Percentiles rank a stretch among this genome's conserved stretches.
These are phyloP conservation scores for Altica lythri DNA, from an alignment of 2,888 invertebrate species.

Conservation along the genomic window DNA sequence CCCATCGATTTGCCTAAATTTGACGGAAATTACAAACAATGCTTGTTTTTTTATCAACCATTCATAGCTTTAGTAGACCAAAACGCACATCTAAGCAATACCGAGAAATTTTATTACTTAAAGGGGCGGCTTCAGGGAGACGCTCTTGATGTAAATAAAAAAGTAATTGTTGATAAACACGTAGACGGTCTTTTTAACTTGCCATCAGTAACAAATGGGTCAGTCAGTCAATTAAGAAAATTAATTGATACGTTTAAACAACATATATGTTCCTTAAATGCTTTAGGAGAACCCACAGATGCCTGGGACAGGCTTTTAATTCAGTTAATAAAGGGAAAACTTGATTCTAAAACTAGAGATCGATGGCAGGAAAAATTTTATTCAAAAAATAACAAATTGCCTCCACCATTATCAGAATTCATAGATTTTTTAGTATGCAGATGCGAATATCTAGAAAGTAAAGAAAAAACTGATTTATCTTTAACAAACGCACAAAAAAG, in stretches of 20 bases:
- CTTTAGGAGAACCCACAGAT: constrained; percentile 4
- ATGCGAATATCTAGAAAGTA: constrained; percentile 4
- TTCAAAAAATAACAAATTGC: neutral
- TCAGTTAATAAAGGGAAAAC: neutral
- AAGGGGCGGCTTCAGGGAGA: constrained; percentile 1
- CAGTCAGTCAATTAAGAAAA: neutral
- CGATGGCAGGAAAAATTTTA: constrained; percentile 1
- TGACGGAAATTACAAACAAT: constrained; percentile 2
- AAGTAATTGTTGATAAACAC: constrained; percentile 4
- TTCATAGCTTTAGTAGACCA: constrained; percentile 1
- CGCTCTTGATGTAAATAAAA: constrained; percentile 7
- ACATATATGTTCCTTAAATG: neutral
- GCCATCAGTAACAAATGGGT: neutral
- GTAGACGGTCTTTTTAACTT: constrained; percentile 3
- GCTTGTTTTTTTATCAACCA: neutral
- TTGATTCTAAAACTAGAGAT: neutral
- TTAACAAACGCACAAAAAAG: neutral
- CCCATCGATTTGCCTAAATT: neutral
- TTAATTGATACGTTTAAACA: neutral
- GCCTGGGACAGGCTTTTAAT: constrained; percentile 5
- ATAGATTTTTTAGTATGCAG: neutral
- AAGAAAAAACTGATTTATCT: neutral
- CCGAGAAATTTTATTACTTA: constrained; percentile 10
- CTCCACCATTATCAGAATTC: constrained; percentile 2
- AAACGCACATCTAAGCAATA: neutral